Evolutionary conservation across 2,113 vertebrate species (phyloP).

Genomic region (Cacatua alba): DNA sequence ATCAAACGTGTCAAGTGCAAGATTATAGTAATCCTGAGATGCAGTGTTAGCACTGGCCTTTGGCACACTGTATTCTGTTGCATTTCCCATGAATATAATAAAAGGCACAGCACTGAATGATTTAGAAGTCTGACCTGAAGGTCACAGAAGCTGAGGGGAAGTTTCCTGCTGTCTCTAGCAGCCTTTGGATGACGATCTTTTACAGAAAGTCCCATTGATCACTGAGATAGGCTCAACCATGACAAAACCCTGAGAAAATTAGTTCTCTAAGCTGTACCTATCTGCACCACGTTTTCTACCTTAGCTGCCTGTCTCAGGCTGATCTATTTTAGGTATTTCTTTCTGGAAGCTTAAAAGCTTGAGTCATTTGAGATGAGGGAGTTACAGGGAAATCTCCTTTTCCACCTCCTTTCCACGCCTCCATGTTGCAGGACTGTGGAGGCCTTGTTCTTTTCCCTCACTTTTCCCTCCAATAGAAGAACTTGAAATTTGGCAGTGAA

Average conservation of each 20-base stretch:
- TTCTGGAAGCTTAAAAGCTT: constrained; percentile 27
- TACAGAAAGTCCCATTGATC: neutral
- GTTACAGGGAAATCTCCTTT: constrained; percentile 15
- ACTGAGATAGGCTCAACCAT: neutral
- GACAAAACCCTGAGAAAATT: neutral
- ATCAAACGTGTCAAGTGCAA: neutral
- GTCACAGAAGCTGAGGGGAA: neutral
- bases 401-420: neutral
- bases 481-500: neutral
- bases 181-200: neutral
- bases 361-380: neutral
- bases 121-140: neutral
- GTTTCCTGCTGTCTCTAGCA: neutral
- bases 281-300: neutral
- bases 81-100: neutral
- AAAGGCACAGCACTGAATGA: neutral
- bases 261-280: neutral
- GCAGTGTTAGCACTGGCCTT: neutral
- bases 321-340: constrained; percentile 8
- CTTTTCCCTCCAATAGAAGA: neutral
- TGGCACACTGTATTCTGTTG: neutral
- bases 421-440: neutral
- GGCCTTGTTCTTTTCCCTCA: neutral
- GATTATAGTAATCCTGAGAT: neutral
- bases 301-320: neutral